A percentile compares a stretch with the other conserved stretches of the same genome.
phyloP scores from a whole-genome alignment of 2,797 vertebrate species.

The Petrocephalus schoutedeni region DNA sequence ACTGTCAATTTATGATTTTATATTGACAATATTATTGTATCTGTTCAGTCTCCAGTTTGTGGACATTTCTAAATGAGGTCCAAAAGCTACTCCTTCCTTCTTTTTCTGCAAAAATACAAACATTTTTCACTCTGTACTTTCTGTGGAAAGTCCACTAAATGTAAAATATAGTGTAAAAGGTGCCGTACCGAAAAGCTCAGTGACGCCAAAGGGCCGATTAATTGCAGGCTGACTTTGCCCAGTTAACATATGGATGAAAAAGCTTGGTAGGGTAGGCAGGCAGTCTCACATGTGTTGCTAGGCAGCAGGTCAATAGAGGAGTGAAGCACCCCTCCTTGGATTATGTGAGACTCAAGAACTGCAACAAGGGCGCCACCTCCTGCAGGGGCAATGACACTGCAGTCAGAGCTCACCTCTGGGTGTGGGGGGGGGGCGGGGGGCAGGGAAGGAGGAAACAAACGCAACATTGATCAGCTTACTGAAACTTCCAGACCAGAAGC shows the following conservation, averaged over 20 bases:
- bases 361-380: constrained; percentile 65
- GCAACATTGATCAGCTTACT: constrained; percentile 25
- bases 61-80: not conserved
- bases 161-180: constrained; percentile 3
- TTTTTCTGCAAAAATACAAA: not conserved
- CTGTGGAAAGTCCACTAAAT: not conserved
- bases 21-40: not conserved
- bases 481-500: constrained; percentile 23
- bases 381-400: constrained; percentile 65
- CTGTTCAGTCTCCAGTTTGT: not conserved
- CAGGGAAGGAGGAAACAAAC: constrained; percentile 47
- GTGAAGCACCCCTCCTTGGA: constrained; percentile 12
- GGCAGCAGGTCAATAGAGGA: constrained; percentile 35
- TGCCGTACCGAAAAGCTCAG: not conserved
- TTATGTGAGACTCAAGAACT: constrained; percentile 39
- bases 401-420: constrained; percentile 70
- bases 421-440: constrained; percentile 38
- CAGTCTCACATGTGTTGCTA: constrained; percentile 43
- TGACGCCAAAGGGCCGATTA: not conserved
- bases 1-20: not conserved
- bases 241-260: not conserved
- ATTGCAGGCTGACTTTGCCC: not conserved
- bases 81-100: not conserved
- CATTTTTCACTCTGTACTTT: not conserved
- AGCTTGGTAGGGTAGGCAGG: constrained; percentile 3